Evolutionary conservation across 2,888 invertebrate genomes (phyloP), one percentile per base, ranked within the genome.

Genomic region (Myathropa florea): DNA sequence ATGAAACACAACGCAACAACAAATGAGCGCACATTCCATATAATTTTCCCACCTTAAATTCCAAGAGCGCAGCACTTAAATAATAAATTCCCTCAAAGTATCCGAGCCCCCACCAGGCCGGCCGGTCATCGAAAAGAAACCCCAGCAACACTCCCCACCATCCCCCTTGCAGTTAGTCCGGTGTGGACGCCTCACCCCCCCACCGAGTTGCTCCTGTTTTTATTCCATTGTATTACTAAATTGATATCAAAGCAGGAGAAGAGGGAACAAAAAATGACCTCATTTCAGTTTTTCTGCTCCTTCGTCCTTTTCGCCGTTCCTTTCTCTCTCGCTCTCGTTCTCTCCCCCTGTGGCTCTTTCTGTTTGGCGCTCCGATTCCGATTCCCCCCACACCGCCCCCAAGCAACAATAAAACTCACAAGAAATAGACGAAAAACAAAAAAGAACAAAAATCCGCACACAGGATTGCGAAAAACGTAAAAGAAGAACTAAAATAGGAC

Each of bases 181-280:
- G 33, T 26, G 14, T n/a, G 26, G 28, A 9, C 26, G 26, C 21
- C 59, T 23, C 55, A n/a, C 28, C 57, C 59, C 59, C 18, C 23
- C 65, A 7, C 18, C 46, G 7, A 46, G 46, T 46, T 46, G 73
- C 83, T 83, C 83, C 86, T 75, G 83, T 79, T 86, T 86, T 83
- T 86, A 86, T 86, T 86, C 83, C 75, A 83, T 86, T 86, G 86
- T 86, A 83, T 86, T 86, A 86, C 86, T 86, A 86, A 86, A 86
- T 86, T 86, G 86, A 86, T 86, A 86, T 86, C 86, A 86, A 86
- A 75, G 86, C 86, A 75, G 73, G 61, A 83, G 86, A 79, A 78
- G 86, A 78, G 64, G 78, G 71, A 86, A 75, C 68, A 83, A 86
- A 86, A 86, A 86, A 86, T 86, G 83, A 86, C 86, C 86, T 86